These are phyloP conservation scores for Panagrolaimus sp. DNA, from an alignment of 1,140 invertebrate species.

Conservation along the genomic window DNA sequence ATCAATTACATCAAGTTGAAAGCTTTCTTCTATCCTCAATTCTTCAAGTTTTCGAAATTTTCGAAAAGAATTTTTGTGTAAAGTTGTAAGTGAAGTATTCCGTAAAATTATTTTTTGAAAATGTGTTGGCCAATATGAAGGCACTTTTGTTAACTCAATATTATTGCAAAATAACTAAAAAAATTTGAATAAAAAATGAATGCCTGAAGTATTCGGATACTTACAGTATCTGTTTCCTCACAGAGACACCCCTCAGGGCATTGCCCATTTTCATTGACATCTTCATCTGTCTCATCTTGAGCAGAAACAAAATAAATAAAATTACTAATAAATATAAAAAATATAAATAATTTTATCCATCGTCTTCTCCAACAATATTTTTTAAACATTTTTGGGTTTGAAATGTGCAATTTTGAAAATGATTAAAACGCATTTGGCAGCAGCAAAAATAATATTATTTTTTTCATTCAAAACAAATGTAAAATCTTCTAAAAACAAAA, in stretches of 20 bases:
- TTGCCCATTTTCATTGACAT: not conserved
- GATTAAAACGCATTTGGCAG: no score
- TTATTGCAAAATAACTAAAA: conserved; percentile 12
- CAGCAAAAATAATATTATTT: no score
- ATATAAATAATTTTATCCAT: no score
- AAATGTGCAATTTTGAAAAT: no score
- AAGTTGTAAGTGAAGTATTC: conserved; percentile 4
- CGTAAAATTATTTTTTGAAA: not conserved
- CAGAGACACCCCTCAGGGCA: not conserved
- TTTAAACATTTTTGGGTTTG: no score
- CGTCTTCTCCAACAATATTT: no score
- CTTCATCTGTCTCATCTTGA: no score
- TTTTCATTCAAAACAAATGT: no score
- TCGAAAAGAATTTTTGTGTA: not conserved
- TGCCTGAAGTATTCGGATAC: not conserved
- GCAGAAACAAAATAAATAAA: no score
- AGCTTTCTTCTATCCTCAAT: conserved; percentile 35
- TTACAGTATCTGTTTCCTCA: conserved; percentile 10
- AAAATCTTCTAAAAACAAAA: no score
- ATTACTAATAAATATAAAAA: no score
- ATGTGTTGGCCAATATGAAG: conserved; percentile 5
- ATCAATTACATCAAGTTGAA: conserved; percentile 41
- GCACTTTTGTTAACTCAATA: conserved; percentile 9
- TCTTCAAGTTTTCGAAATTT: conserved; percentile 34
- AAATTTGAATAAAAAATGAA: not conserved